These are phyloP conservation scores for Ophion ellenae DNA, from an alignment of 2,888 invertebrate genomes.

Conservation along the genomic window DNA sequence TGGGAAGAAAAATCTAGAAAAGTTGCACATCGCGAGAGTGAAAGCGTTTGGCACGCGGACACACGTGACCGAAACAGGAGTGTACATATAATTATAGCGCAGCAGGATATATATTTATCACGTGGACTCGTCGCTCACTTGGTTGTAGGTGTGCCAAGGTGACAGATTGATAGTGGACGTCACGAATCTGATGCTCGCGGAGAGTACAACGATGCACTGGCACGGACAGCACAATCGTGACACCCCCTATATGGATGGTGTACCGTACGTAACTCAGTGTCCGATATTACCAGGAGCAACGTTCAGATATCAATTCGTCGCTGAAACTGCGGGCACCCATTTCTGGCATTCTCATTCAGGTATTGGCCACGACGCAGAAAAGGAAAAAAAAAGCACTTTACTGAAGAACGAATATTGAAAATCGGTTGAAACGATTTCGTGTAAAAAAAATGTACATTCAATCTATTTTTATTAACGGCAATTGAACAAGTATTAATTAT, in stretches of 20 bases:
- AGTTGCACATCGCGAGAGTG: constrained; percentile 42
- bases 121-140: constrained; percentile 7
- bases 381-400: no score
- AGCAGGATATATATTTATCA: constrained; percentile 16
- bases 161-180: constrained; percentile 94
- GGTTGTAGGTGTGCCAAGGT: constrained; percentile 91
- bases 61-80: constrained; percentile 1
- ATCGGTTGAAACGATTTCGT: no score
- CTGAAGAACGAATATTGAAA: no score
- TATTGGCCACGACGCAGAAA: constrained; percentile 70
- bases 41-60: constrained; percentile 54
- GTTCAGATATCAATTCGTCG: constrained; percentile 91
- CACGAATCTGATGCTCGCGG: constrained; percentile 90
- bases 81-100: background rate
- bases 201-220: constrained; percentile 95
- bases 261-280: constrained; percentile 93
- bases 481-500: no score
- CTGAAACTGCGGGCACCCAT: constrained; percentile 91
- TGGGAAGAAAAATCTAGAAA: constrained; percentile 44
- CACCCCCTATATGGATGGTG: constrained; percentile 95
- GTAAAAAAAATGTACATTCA: no score
- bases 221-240: constrained; percentile 93
- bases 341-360: constrained; percentile 93
- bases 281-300: constrained; percentile 91
- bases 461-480: no score